Base-by-base conservation (phyloP, 2,797 vertebrate genomes). In the Galago senegalensis region DNA sequence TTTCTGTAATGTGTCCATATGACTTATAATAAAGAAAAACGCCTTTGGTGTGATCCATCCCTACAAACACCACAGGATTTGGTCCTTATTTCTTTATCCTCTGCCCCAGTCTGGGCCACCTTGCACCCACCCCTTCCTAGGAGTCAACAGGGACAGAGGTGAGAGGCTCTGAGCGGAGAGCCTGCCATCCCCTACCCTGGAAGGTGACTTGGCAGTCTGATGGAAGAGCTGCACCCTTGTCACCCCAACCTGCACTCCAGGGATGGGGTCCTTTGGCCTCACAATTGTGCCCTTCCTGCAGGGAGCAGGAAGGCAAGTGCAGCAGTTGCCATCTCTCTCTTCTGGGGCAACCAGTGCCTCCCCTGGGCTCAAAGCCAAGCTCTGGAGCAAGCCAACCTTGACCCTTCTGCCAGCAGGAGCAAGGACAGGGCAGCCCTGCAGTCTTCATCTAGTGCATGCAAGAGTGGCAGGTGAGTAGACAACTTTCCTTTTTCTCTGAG, bases 21-120 rank as follows among this genome's bases (percentile, higher is more conserved):
- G 87, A 77, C 58, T 91, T 43, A 82, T 37, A 89, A 75, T 72
- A 91, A 34, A 75, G 40, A 72, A 72, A 90, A 91, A 85, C 73
- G 69, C 70, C 84, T 95, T 85, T 81, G 80, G 53, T 63, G 20
- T 87, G 85, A 93, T 40, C 27, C n/a, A 60, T 73, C 73, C 56
- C 82, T 21, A 67, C 56, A 53, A 63, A 95, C 82, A 43, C 37
- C 67, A 3, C n/a, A 61, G 7, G 34, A 67, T 86, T 75, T 56
- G 25, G 31, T 76, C 29, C 3, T 0, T 0, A 14, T 34, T 37
- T 27, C 49, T 40, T 75, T 25, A 43, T 63, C 49, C 67, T 85
- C 27, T 60, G 56, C 34, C 40, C 67, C 46, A 69, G 72, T 20
- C 69, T 23, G 25, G 80, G 80, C 67, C 14, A 25, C n/a, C 25